phyloP scores from a whole-genome alignment of 1,140 invertebrate genomes.

The Drosophila trapezifrons region DNA sequence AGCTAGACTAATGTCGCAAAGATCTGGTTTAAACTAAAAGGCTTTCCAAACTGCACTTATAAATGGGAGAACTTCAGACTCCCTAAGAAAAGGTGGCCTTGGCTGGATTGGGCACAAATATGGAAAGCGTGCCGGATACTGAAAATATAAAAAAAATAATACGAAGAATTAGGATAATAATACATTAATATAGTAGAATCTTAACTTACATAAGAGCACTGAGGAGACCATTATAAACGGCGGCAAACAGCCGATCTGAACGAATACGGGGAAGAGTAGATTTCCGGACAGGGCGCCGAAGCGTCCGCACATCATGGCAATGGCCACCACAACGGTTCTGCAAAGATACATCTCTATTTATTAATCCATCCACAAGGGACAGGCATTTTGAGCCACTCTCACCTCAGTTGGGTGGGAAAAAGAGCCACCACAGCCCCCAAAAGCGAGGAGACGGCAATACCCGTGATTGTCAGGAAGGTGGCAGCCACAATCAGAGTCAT shows the following conservation, averaged over 20 bases:
- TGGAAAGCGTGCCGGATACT: conserved; percentile 60
- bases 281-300: conserved; percentile 78
- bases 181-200: background rate
- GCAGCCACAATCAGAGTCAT: conserved; percentile 70
- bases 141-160: conserved; percentile 12
- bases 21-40: conserved; percentile 10
- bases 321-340: conserved; percentile 76
- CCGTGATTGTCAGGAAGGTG: conserved; percentile 66
- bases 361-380: background rate
- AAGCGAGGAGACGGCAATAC: conserved; percentile 72
- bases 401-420: conserved; percentile 81
- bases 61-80: background rate
- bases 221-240: conserved; percentile 77
- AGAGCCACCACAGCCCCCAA: conserved; percentile 71
- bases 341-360: background rate
- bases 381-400: background rate
- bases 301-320: conserved; percentile 79
- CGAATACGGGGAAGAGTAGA: conserved; percentile 72
- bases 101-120: conserved; percentile 63
- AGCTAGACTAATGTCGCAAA: conserved; percentile 24
- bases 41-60: background rate
- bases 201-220: conserved; percentile 68
- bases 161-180: background rate
- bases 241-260: conserved; percentile 77
- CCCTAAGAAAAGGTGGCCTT: conserved; percentile 59